Evolutionary conservation across 2,797 vertebrate species (phyloP).

Genomic region (Hybognathus amarus): DNA sequence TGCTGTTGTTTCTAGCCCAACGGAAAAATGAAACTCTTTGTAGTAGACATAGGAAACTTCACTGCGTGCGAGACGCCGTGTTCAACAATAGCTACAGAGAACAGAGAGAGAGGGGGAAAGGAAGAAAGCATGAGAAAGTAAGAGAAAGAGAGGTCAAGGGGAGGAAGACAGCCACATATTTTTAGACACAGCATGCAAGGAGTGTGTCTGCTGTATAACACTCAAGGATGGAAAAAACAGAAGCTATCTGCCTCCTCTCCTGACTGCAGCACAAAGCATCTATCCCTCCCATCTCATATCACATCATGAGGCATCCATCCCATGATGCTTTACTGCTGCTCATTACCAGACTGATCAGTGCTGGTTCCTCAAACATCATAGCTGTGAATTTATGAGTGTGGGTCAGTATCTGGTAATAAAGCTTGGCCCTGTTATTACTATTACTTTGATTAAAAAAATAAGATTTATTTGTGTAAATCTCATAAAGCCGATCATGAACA

Average conservation of each 20-base stretch:
- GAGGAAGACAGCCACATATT: conserved; percentile 61
- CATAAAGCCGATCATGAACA: background rate
- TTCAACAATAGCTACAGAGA: conserved; percentile 70
- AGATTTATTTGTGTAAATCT: background rate
- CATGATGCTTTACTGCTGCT: conserved; percentile 16
- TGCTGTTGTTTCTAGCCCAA: conserved; percentile 56
- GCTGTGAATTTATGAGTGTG: background rate
- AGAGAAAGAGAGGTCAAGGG: conserved; percentile 43
- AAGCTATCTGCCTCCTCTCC: conserved; percentile 37
- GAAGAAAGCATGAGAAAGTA: conserved; percentile 25
- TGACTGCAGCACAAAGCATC: conserved; percentile 46
- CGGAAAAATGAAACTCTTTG: conserved; percentile 76
- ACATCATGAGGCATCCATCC: conserved; percentile 28
- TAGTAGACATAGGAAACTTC: conserved; percentile 81
- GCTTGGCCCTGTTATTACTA: too few species aligned
- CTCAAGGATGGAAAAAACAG: conserved; percentile 16
- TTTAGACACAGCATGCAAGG: conserved; percentile 79
- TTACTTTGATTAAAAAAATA: background rate
- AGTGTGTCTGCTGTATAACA: conserved; percentile 48
- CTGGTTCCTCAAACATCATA: background rate
- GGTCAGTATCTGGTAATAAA: background rate
- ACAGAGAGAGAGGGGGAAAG: background rate
- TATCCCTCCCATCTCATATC: conserved; percentile 25
- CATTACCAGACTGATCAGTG: conserved; percentile 9
- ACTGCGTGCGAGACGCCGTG: conserved; percentile 71